These are phyloP conservation scores for Spermophilus dauricus DNA, from an alignment of 2,113 vertebrate genomes.

Conservation along the genomic window DNA sequence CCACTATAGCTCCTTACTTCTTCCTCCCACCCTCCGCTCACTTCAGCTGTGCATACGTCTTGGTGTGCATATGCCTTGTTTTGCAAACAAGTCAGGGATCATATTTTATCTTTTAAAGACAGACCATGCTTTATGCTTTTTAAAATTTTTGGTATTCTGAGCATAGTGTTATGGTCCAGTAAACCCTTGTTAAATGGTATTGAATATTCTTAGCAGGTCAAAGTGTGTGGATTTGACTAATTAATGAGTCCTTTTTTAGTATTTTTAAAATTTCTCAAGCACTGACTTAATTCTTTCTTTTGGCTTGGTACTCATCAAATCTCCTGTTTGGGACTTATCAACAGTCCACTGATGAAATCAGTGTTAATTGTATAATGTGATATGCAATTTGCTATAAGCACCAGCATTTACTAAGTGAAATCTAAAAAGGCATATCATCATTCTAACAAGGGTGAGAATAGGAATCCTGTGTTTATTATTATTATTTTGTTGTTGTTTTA, in stretches of 20 bases:
- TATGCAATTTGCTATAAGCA: slow-evolving; percentile 69
- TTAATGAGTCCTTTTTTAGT: neutral
- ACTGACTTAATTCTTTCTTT: slow-evolving; percentile 61
- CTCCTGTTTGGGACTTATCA: slow-evolving; percentile 73
- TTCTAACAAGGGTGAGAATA: slow-evolving; percentile 39
- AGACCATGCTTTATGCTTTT: neutral
- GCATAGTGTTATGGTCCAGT: neutral
- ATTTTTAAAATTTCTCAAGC: slow-evolving; percentile 80
- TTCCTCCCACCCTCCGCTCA: neutral
- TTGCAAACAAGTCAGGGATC: neutral
- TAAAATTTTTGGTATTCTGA: slow-evolving; percentile 72
- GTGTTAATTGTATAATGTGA: slow-evolving; percentile 80
- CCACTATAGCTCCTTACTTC: neutral
- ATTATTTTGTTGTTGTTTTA: no score
- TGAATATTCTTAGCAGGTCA: neutral
- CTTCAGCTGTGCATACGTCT: neutral
- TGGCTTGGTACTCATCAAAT: slow-evolving; percentile 58
- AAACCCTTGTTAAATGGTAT: neutral
- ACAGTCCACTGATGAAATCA: slow-evolving; percentile 76
- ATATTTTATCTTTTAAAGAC: neutral
- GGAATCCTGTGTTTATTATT: neutral
- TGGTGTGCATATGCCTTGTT: neutral
- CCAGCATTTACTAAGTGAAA: slow-evolving; percentile 80
- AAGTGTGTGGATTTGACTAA: slow-evolving; percentile 15
- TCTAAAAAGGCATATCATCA: slow-evolving; percentile 70